Evolutionary conservation across 1,140 invertebrate genomes (phyloP).

Genomic region (Tetraneura akinire): DNA sequence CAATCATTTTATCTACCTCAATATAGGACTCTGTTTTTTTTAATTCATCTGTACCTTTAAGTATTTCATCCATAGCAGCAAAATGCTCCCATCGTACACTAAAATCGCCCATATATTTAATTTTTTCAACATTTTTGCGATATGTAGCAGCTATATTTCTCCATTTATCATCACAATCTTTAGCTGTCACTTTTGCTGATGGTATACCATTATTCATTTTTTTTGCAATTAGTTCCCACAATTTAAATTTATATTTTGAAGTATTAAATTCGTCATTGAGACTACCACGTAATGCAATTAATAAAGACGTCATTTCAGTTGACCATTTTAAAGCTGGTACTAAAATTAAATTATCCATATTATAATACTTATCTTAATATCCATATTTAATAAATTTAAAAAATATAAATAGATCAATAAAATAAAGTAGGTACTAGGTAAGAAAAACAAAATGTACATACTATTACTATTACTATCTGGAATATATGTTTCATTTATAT

Average conservation of each 20-base stretch:
- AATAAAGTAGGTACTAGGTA: no score
- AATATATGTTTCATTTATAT: slow-evolving; percentile 10
- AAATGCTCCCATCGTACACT: slow-evolving; percentile 53
- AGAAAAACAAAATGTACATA: slow-evolving; percentile 1
- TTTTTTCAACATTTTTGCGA: slow-evolving; percentile 52
- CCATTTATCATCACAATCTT: slow-evolving; percentile 53
- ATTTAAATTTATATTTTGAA: slow-evolving; percentile 51
- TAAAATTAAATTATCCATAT: not conserved
- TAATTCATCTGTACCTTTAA: slow-evolving; percentile 47
- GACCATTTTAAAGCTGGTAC: slow-evolving; percentile 51
- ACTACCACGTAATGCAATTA: slow-evolving; percentile 50
- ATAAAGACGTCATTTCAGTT: slow-evolving; percentile 48
- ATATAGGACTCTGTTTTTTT: slow-evolving; percentile 32
- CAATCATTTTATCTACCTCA: slow-evolving; percentile 34
- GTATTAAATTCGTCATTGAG: slow-evolving; percentile 48
- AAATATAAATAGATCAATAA: not conserved
- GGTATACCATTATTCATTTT: slow-evolving; percentile 34
- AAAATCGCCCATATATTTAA: slow-evolving; percentile 48
- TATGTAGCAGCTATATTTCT: slow-evolving; percentile 53
- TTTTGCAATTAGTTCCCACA: slow-evolving; percentile 52
- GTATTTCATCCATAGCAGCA: slow-evolving; percentile 52
- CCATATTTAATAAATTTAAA: no score
- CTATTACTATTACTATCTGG: slow-evolving; percentile 34
- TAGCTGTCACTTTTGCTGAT: slow-evolving; percentile 44
- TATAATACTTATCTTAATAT: no score